A percentile compares a stretch with the other conserved stretches of the same genome.
phyloP scores from a whole-genome alignment of 1,140 invertebrate genomes.

The Neotoxoptera formosana region DNA sequence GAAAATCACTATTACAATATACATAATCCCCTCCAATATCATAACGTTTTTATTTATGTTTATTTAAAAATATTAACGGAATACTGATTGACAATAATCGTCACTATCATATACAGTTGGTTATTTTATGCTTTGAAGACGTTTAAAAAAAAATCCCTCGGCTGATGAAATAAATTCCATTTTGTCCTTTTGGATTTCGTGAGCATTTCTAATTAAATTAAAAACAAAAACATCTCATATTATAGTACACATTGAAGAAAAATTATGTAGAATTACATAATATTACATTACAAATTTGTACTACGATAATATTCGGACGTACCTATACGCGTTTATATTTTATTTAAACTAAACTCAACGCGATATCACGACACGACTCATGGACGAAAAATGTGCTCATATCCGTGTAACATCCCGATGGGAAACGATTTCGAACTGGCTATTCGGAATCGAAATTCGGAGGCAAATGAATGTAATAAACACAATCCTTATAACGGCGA shows the following conservation, averaged over 20 bases:
- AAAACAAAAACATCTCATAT: not conserved
- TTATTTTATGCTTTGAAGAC: not conserved
- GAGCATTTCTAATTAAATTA: not conserved
- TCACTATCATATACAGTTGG: not conserved
- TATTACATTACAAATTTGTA: not conserved
- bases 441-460: not conserved
- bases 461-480: not conserved
- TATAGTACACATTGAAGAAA: not conserved
- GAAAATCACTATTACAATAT: not conserved
- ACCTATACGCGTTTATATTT: not conserved
- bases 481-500: not conserved
- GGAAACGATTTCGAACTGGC: not conserved
- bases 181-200: not conserved
- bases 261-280: not conserved
- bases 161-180: not conserved
- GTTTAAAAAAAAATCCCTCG: not conserved
- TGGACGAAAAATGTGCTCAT: too few species aligned
- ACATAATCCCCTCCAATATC: not conserved
- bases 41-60: not conserved
- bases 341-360: not conserved
- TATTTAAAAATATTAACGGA: not conserved
- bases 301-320: not conserved
- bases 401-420: not conserved
- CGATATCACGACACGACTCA: too few species aligned
- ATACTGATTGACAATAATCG: not conserved